Evolutionary conservation across 2,113 vertebrate species (phyloP).

Genomic region (Zapornia atra): DNA sequence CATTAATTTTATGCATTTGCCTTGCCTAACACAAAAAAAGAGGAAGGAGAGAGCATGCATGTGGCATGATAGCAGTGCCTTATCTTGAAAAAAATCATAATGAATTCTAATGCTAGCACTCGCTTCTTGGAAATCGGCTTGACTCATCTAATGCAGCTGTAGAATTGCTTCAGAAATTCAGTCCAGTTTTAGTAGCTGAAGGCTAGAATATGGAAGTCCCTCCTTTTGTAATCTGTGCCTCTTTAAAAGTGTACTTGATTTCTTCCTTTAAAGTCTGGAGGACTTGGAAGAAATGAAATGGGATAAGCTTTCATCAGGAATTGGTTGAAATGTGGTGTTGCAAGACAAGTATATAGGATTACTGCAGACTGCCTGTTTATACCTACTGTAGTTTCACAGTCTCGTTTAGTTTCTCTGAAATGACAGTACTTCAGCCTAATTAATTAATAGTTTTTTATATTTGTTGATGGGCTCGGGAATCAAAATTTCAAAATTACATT

Average conservation of each 20-base stretch:
- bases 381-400: not conserved
- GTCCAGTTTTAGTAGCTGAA: slow-evolving; percentile 15
- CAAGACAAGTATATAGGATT: not conserved
- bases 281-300: not conserved
- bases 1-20: not conserved
- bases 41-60: not conserved
- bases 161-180: slow-evolving; percentile 21
- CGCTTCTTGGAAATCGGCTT: not conserved
- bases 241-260: slow-evolving; percentile 11
- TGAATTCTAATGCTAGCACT: not conserved
- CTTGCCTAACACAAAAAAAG: not conserved
- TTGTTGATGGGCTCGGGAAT: not conserved
- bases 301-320: not conserved
- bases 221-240: not conserved
- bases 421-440: not conserved
- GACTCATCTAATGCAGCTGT: not conserved
- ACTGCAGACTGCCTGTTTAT: not conserved
- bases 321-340: not conserved
- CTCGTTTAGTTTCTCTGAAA: not conserved
- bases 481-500: not conserved
- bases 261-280: not conserved
- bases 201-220: not conserved
- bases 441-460: not conserved
- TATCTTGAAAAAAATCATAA: not conserved
- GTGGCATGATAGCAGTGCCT: not conserved